phyloP scores from a whole-genome alignment of 2,888 invertebrate genomes.

The Stenurella melanura region DNA sequence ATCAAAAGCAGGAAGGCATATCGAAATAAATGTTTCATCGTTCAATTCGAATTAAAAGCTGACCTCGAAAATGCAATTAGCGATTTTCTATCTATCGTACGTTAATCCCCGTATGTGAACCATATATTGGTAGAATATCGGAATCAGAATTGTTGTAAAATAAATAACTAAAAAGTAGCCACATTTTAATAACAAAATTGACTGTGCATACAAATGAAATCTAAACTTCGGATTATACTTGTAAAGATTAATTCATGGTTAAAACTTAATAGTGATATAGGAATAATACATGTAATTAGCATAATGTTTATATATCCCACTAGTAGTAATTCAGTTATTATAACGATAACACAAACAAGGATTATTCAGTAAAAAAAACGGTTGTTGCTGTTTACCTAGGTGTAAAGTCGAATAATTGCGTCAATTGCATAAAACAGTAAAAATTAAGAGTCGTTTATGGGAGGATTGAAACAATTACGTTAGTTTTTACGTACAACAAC shows the following conservation, averaged over 20 bases:
- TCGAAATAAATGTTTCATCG: too few species aligned
- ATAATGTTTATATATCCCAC: background rate
- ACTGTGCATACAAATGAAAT: background rate
- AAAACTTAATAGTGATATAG: background rate
- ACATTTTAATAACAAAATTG: too few species aligned
- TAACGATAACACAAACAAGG: background rate
- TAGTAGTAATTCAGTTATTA: background rate
- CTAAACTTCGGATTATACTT: background rate
- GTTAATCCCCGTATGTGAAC: too few species aligned
- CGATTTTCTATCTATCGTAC: too few species aligned
- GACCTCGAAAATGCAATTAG: too few species aligned
- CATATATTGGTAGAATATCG: too few species aligned
- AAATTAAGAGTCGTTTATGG: background rate
- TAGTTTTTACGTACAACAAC: too few species aligned
- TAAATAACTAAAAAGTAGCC: too few species aligned
- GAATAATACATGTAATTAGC: background rate
- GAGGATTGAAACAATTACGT: background rate
- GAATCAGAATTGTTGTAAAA: too few species aligned
- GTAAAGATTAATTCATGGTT: background rate
- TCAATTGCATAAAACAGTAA: background rate
- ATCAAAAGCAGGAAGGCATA: too few species aligned
- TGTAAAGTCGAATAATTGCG: background rate
- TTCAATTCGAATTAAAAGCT: too few species aligned
- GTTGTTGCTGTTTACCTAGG: background rate
- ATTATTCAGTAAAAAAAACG: background rate